These are phyloP conservation scores for Theonella swinhoei DNA, from an alignment of 37 sponge, comb jelly and placozoan genomes.

Conservation along the genomic window DNA sequence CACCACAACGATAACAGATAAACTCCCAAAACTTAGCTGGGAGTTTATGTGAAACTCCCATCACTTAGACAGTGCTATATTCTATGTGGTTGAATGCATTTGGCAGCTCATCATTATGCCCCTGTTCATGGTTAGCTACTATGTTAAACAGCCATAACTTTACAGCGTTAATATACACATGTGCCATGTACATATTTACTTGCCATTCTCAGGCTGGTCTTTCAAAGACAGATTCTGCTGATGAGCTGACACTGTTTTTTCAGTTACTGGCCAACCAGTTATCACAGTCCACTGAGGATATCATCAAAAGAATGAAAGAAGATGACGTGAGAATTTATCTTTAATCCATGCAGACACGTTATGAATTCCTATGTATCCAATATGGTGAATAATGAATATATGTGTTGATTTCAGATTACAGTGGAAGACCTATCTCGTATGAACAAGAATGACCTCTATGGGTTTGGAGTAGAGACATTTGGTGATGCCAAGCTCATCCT, in stretches of 20 bases:
- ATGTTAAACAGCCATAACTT: too few species aligned
- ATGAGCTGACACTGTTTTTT: background rate
- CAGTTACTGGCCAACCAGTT: background rate
- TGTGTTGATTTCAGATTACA: constrained; percentile 1
- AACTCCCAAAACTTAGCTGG: too few species aligned
- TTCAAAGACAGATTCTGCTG: background rate
- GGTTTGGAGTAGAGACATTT: background rate
- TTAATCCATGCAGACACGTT: background rate
- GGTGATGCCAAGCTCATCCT: constrained; percentile 3
- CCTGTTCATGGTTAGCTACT: too few species aligned
- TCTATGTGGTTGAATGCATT: too few species aligned
- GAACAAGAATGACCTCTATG: background rate
- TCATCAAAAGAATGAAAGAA: background rate
- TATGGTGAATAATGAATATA: background rate
- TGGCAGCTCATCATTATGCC: too few species aligned
- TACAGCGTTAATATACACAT: too few species aligned
- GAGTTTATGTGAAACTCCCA: too few species aligned
- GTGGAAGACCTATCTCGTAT: background rate
- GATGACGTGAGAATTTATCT: background rate
- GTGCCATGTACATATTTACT: too few species aligned
- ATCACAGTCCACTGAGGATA: background rate
- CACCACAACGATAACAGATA: too few species aligned
- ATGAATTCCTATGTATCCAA: background rate
- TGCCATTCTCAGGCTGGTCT: too few species aligned
- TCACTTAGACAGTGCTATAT: too few species aligned